Evolutionary conservation across 2,888 invertebrate genomes (phyloP), one percentile per base, ranked within the genome.

Genomic region (Tinea semifulvella): DNA sequence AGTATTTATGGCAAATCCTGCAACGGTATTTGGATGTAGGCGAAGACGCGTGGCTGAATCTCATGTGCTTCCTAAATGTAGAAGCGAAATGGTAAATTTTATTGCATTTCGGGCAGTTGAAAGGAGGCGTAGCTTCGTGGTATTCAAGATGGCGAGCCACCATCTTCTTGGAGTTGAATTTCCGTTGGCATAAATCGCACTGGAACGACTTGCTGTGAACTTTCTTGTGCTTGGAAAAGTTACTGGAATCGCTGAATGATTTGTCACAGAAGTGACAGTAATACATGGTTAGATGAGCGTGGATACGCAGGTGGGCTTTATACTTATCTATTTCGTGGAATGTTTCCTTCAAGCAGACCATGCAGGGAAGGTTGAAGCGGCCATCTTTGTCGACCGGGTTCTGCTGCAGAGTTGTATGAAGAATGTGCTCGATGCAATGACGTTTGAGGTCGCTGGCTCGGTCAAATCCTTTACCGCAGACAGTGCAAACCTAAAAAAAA

Each of bases 191-290:
- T 11, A 79, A 52, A 27, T 81, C 80, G 52, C 82, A 82, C 47
- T 81, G 81, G 38, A 69, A 62, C 0, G 63, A 60, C 0, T 57
- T 53, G 14, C 77, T 76, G 52, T 82, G 82, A 17, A 77, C 69
- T 49, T 82, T 82, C 53, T 82, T 82, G 52, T 82, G 82, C 42
- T 82, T 82, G 1, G 80, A 82, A 48, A 80, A 82, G 47, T 82
- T 82, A 47, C 77, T 77, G 14, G 82, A 81, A 46, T 82, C 82
- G 47, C 75, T 76, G 50, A 82, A 82, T 5, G 74, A 70, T 49
- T 81, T 80, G 45, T 80, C 68, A 56, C 82, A 82, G 48, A 75
- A 67, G 0, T 68, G 71, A 53, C 82, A 82, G 46, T 76, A 69
- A 61, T 82, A 82, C 1, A 76, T 49, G 0, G 81, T 81, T 0